These are phyloP conservation scores for Leptinotarsa undecemlineata DNA, from an alignment of 1,140 invertebrate species.

Conservation along the genomic window DNA sequence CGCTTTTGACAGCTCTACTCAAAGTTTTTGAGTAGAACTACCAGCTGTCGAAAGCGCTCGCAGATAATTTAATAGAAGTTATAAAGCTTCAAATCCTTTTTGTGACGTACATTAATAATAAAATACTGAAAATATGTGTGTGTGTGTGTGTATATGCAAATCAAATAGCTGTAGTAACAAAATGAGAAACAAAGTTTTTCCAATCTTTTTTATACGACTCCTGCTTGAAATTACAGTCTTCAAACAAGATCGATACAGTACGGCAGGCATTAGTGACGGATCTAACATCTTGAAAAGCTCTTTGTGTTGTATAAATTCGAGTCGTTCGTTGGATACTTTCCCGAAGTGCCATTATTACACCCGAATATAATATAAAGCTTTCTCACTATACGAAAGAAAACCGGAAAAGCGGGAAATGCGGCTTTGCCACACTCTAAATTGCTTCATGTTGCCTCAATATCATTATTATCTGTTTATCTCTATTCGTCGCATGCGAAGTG, in stretches of 20 bases:
- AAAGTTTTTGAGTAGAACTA: too few relatives aligned
- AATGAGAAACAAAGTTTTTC: too few relatives aligned
- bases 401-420: slow-evolving; percentile 4
- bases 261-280: not conserved
- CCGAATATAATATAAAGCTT: slow-evolving; percentile 6
- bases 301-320: slow-evolving; percentile 1
- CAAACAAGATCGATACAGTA: not conserved
- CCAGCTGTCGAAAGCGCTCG: too few relatives aligned
- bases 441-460: slow-evolving; percentile 2
- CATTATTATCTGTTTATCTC: not conserved
- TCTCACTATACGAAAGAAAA: not conserved
- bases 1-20: too few relatives aligned
- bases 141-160: too few relatives aligned
- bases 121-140: too few relatives aligned
- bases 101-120: too few relatives aligned
- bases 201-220: too few relatives aligned
- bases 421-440: slow-evolving; percentile 1
- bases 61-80: too few relatives aligned
- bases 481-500: not conserved
- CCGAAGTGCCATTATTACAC: not conserved
- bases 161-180: too few relatives aligned
- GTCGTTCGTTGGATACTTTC: not conserved
- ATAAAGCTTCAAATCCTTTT: too few relatives aligned
- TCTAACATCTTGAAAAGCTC: not conserved
- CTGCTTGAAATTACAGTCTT: too few relatives aligned